A percentile compares a stretch with the other conserved stretches of the same genome.
Evolutionary conservation across 2,888 invertebrate species (phyloP).

Genomic region (Drosophila nigricruria): DNA sequence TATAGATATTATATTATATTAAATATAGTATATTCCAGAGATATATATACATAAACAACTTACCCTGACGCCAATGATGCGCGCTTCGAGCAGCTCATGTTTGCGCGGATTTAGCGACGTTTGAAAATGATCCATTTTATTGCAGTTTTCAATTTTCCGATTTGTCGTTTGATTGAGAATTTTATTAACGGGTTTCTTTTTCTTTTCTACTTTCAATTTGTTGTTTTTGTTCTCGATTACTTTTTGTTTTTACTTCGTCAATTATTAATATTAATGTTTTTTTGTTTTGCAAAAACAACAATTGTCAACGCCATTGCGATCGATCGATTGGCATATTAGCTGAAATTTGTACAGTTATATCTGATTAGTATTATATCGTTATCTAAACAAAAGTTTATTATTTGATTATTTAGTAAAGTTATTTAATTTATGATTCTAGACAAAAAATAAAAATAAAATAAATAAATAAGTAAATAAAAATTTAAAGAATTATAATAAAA

Average conservation of each 20-base stretch:
- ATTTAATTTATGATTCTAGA: too few species aligned
- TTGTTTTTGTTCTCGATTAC: not conserved
- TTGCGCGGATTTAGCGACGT: slow-evolving; percentile 98
- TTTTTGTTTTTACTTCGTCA: slow-evolving; percentile 13
- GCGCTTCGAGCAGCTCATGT: slow-evolving; percentile 99
- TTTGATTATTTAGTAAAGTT: too few species aligned
- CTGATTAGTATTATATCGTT: slow-evolving; percentile 12
- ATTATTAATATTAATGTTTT: slow-evolving; percentile 26
- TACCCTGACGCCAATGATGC: slow-evolving; percentile 98
- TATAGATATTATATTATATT: too few species aligned
- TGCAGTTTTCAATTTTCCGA: slow-evolving; percentile 10
- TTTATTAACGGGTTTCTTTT: not conserved
- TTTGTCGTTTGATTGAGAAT: not conserved
- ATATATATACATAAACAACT: slow-evolving; percentile 85
- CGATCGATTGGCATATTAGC: slow-evolving; percentile 28
- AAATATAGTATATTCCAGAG: too few species aligned
- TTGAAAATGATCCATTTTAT: slow-evolving; percentile 97
- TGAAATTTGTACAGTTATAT: slow-evolving; percentile 30
- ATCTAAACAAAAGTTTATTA: not conserved
- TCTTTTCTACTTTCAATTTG: not conserved
- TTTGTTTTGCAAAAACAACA: slow-evolving; percentile 25
- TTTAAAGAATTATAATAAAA: too few species aligned
- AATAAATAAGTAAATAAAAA: too few species aligned
- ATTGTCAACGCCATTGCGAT: slow-evolving; percentile 48
- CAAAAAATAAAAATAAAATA: too few species aligned